Evolutionary conservation across 2,888 invertebrate species (phyloP).

Genomic region (Poecilobothrus nobilitatus): DNA sequence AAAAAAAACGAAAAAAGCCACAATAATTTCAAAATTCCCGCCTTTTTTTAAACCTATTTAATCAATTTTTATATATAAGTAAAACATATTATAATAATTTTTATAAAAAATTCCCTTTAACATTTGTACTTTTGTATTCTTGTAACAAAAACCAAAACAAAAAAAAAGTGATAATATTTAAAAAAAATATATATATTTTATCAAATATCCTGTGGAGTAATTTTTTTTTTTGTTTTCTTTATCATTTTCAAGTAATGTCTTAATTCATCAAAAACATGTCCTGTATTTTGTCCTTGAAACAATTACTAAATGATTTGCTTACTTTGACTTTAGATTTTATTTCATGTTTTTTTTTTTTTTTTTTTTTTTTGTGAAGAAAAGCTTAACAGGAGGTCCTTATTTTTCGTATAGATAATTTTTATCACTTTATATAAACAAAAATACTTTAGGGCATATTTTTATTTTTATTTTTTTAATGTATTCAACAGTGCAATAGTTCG

Average conservation of each 20-base stretch:
- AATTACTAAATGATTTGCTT: background rate
- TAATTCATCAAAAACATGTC: background rate
- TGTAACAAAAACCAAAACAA: no score
- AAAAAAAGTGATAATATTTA: background rate
- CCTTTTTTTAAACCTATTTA: no score
- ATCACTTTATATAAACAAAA: background rate
- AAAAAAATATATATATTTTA: background rate
- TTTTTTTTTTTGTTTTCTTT: background rate
- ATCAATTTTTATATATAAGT: no score
- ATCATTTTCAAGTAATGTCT: background rate
- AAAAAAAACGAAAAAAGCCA: no score
- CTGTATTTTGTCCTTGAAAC: background rate
- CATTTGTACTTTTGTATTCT: no score
- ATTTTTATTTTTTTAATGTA: no score
- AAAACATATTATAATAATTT: no score
- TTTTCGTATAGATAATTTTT: background rate
- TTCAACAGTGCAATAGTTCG: no score
- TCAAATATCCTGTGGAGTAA: background rate
- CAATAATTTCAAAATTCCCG: no score
- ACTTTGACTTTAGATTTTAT: background rate
- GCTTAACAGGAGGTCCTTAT: slow-evolving; percentile 2
- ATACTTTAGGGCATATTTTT: background rate
- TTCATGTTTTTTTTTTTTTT: background rate
- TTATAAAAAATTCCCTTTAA: no score
- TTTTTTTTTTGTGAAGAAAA: no score